phyloP scores from a whole-genome alignment of 2,888 invertebrate genomes.

The Melikaiella ostensackeni region DNA sequence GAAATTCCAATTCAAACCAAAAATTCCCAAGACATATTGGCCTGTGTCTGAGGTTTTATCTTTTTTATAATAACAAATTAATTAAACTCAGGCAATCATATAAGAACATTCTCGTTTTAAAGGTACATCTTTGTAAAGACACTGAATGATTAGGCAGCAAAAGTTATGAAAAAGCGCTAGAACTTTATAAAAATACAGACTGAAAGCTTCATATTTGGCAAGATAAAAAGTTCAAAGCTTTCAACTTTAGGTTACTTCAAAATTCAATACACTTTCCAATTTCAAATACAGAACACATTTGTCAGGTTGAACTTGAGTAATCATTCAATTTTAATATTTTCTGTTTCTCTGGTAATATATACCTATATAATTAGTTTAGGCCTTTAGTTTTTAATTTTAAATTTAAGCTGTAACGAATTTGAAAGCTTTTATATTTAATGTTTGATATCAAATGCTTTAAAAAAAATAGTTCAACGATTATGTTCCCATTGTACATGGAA shows the following conservation, averaged over 20 bases:
- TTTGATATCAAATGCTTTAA: not conserved
- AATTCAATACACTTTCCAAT: too few relatives aligned
- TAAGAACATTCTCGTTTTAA: not conserved
- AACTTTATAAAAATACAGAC: not conserved
- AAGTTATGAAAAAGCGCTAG: not conserved
- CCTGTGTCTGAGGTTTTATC: too few relatives aligned
- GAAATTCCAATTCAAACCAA: too few relatives aligned
- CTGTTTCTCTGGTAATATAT: too few relatives aligned
- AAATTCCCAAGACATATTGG: too few relatives aligned
- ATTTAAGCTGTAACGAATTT: not conserved
- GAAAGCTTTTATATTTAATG: not conserved
- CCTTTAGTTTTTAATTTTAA: not conserved
- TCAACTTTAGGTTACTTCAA: not conserved
- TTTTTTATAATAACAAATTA: too few relatives aligned
- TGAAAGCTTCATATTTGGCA: not conserved
- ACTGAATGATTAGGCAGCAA: not conserved
- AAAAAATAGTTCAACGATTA: not conserved
- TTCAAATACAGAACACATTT: too few relatives aligned
- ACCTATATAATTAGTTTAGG: too few relatives aligned
- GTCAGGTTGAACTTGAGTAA: not conserved
- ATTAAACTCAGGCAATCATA: too few relatives aligned
- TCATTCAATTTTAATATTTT: too few relatives aligned
- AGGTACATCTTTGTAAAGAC: not conserved
- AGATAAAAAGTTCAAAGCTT: not conserved
- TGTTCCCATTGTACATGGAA: not conserved